Evolutionary conservation across 2,888 invertebrate species (phyloP).

Genomic region (Pteria penguin): DNA sequence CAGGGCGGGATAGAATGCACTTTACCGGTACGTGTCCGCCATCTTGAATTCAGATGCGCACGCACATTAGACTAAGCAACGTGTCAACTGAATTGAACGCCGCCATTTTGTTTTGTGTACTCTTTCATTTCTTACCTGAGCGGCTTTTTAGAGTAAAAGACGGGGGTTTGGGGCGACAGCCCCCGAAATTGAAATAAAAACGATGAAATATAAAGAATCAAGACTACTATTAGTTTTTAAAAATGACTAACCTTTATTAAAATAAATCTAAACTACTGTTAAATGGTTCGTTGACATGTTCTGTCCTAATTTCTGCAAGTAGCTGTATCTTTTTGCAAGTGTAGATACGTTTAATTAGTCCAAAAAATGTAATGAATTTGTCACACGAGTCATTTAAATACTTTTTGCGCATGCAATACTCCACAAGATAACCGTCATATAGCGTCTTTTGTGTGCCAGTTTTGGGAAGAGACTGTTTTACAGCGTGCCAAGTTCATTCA

Average conservation of each 20-base stretch:
- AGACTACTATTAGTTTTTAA: too few relatives aligned
- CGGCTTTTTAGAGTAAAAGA: neutral
- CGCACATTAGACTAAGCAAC: neutral
- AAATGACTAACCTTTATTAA: too few relatives aligned
- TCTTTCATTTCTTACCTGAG: too few relatives aligned
- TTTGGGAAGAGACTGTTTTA: conserved; percentile 20
- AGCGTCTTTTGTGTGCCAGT: conserved; percentile 16
- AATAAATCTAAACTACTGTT: too few relatives aligned
- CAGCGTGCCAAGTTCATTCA: conserved; percentile 15
- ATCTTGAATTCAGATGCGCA: neutral
- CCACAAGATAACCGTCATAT: conserved; percentile 20
- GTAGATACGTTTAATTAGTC: neutral
- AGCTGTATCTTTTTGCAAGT: too few relatives aligned
- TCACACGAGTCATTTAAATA: neutral
- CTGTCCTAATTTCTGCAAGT: too few relatives aligned
- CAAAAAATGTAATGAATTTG: neutral
- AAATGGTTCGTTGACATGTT: too few relatives aligned
- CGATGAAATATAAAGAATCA: neutral
- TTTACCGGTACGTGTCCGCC: neutral
- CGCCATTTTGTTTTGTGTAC: neutral
- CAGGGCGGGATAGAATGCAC: neutral
- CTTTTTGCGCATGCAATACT: conserved; percentile 25
- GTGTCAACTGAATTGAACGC: neutral
- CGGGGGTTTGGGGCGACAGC: neutral
- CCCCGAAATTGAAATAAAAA: neutral